Evolutionary conservation across 1,140 invertebrate species (phyloP), one percentile per base, ranked within the genome.

Genomic region (Macrobrachium rosenbergii): DNA sequence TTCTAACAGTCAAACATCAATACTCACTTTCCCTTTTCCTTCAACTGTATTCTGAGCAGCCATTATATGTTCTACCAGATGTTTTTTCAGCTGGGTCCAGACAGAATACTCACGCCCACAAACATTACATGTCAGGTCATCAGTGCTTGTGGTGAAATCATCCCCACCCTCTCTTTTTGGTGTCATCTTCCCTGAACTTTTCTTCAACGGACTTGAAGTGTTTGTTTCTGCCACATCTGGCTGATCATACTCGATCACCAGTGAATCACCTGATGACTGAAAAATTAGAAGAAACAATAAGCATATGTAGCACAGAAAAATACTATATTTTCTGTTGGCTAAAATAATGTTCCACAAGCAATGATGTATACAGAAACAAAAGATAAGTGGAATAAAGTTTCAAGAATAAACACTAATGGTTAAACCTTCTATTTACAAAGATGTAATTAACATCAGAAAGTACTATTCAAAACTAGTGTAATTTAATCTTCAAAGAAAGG

Each of bases 51-150:
- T 87, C n/a, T 87, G 79, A 63, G 79, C 86, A 62, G 75, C 73
- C 16, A 87, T 69, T 58, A 87, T 87, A 75, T 87, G 86, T 3
- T 87, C 80, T 37, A 87, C n/a, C 8, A 87, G 58, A 43, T 87
- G 86, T 82, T 87, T 87, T 59, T 87, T 87, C 23, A 87, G 79
- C 23, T 82, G 79, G 43, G 86, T 87, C 86, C 86, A 87, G 59
- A 82, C 52, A 23, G 28, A 58, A 37, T 87, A 87, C 43, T 76
- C 86, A 23, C 77, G 69, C 7, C 86, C 86, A 67, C 86, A 87
- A 3, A 87, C 79, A 77, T 87, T 87, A 76, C 86, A 87, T 43
- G 86, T 87, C 19, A 87, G 45, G 17, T 87, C 86, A 87, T 87
- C 86, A 62, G 80, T 87, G 79, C 72, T 87, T 28, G 80, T 63